A percentile compares a stretch with the other conserved stretches of the same genome.
phyloP scores from a whole-genome alignment of 2,113 vertebrate genomes.

The Aphyosemion australe region DNA sequence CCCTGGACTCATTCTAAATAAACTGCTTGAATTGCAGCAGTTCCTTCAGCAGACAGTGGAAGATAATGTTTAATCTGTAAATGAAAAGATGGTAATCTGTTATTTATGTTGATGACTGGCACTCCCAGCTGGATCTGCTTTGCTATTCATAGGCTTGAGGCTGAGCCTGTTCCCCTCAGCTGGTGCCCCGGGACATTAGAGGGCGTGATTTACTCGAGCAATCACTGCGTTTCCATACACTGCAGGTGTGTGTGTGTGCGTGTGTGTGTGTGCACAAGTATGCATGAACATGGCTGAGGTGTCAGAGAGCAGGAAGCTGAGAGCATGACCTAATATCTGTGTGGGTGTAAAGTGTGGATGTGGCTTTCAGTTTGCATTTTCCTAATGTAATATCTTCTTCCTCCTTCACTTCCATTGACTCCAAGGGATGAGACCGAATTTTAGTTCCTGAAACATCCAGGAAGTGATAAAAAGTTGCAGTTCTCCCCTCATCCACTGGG shows the following conservation, averaged over 20 bases:
- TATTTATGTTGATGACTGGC: conserved; percentile 66
- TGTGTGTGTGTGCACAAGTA: neutral
- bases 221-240: conserved; percentile 1
- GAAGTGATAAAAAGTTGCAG: no score
- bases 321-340: conserved; percentile 15
- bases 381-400: neutral
- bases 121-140: conserved; percentile 65
- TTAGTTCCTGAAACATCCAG: no score
- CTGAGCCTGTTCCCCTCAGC: conserved; percentile 18
- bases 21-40: conserved; percentile 24
- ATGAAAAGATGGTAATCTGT: conserved; percentile 69
- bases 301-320: neutral
- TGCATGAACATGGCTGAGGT: neutral
- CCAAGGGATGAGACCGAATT: no score
- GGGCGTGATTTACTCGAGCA: conserved; percentile 45
- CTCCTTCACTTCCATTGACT: neutral
- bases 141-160: conserved; percentile 68
- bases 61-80: conserved; percentile 69
- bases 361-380: conserved; percentile 5
- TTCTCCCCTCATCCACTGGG: no score
- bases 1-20: conserved; percentile 16
- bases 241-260: conserved; percentile 1
- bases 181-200: conserved; percentile 35
- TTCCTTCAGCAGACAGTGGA: conserved; percentile 36
- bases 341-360: conserved; percentile 12